Percentiles rank a stretch among this genome's conserved stretches.
phyloP scores from a whole-genome alignment of 2,113 vertebrate species.

The Ptychochromis oligacanthus region DNA sequence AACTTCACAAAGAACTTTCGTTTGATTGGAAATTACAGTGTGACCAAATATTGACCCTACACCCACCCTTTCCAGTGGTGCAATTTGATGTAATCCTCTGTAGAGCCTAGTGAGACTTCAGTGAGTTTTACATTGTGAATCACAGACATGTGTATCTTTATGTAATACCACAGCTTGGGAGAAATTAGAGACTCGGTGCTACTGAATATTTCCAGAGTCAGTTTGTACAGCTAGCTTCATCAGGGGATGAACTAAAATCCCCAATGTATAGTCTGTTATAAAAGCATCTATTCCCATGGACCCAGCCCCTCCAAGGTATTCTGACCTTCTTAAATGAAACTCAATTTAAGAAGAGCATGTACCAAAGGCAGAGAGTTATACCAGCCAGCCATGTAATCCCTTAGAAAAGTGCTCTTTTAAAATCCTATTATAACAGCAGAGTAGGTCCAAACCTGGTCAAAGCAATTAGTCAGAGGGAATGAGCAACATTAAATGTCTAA shows the following conservation, averaged over 20 bases:
- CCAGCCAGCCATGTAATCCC: slow-evolving; percentile 41
- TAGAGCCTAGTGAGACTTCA: not conserved
- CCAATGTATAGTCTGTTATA: not conserved
- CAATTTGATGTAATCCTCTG: slow-evolving; percentile 23
- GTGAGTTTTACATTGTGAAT: not conserved
- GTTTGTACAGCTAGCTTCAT: not conserved
- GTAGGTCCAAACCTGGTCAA: slow-evolving; percentile 34
- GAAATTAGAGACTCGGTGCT: not conserved
- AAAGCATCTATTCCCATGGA: slow-evolving; percentile 40
- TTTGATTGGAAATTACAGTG: slow-evolving; percentile 38
- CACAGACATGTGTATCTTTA: not conserved
- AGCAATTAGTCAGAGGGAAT: slow-evolving; percentile 41
- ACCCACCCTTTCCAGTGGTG: not conserved
- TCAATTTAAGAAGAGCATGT: slow-evolving; percentile 19
- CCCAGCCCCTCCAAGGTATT: slow-evolving; percentile 14
- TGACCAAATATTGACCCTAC: slow-evolving; percentile 20
- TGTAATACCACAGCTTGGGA: not conserved
- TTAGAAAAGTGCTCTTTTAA: slow-evolving; percentile 38
- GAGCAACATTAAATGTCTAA: slow-evolving; percentile 15
- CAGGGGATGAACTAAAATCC: slow-evolving; percentile 29
- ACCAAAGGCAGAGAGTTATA: slow-evolving; percentile 25
- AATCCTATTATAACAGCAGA: slow-evolving; percentile 46
- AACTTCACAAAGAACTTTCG: slow-evolving; percentile 48
- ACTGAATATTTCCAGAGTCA: slow-evolving; percentile 1
- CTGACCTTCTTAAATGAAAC: slow-evolving; percentile 59